Conservation (phyloP, 2,888 invertebrate genomes). For the Griposia aprilina region DNA sequence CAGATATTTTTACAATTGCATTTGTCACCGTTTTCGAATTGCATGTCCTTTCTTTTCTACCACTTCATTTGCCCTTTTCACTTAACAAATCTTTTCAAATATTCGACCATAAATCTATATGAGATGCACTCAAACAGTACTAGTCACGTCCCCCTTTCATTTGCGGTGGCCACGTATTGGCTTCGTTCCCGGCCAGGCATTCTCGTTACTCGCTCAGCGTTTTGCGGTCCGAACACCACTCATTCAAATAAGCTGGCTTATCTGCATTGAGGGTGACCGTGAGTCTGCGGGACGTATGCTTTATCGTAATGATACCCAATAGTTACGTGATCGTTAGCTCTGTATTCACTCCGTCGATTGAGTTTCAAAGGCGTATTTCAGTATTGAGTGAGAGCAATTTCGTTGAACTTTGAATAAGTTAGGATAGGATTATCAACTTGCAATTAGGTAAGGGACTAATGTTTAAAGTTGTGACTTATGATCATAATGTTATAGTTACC, state of each 20-base stretch:
- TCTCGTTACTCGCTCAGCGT: constrained; percentile 73
- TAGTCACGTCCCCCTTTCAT: constrained; percentile 76
- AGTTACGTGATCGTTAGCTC: constrained; percentile 45
- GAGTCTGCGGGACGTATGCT: constrained; percentile 35
- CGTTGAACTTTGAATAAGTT: constrained; percentile 25
- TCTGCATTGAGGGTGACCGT: constrained; percentile 65
- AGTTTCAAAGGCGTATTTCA: constrained; percentile 33
- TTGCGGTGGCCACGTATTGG: constrained; percentile 72
- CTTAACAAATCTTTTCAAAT: constrained; percentile 14
- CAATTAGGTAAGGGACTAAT: constrained; percentile 42
- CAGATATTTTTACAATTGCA: not conserved
- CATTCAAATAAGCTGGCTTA: constrained; percentile 78
- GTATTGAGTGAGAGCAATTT: constrained; percentile 44
- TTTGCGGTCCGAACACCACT: constrained; percentile 76
- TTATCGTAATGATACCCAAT: constrained; percentile 51
- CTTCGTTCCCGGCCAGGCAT: constrained; percentile 46
- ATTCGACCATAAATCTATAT: constrained; percentile 30
- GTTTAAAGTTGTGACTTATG: constrained; percentile 43
- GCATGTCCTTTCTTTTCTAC: not conserved
- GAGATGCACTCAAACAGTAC: constrained; percentile 52
- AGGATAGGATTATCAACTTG: constrained; percentile 20
- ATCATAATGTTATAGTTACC: constrained; percentile 23
- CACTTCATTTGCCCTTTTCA: not conserved
- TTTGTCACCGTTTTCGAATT: not conserved
- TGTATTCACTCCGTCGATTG: constrained; percentile 38